Percentiles rank a stretch among this genome's conserved stretches.
phyloP scores from a whole-genome alignment of 2,797 vertebrate species.

The Corythornis leucogaster region DNA sequence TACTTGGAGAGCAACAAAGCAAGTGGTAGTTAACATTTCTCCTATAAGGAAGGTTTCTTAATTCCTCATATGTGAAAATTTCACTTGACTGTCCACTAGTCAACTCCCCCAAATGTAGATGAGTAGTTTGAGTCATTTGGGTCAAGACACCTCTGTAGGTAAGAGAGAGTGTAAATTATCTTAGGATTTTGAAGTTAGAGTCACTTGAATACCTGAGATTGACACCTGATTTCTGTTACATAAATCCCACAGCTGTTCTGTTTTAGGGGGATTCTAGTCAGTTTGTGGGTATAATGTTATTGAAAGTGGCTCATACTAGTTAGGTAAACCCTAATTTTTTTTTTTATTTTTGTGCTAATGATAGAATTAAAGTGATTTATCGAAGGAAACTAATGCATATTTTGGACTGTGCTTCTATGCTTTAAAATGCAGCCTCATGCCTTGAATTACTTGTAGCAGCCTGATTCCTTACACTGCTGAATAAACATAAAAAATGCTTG shows the following conservation, averaged over 20 bases:
- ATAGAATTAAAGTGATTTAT: not conserved
- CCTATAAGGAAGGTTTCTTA: not conserved
- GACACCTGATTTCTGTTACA: not conserved
- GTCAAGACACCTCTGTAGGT: not conserved
- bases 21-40: not conserved
- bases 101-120: not conserved
- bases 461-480: not conserved
- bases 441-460: not conserved
- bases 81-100: not conserved
- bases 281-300: not conserved
- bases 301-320: not conserved
- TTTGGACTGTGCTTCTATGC: not conserved
- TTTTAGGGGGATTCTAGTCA: not conserved
- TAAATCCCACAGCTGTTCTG: not conserved
- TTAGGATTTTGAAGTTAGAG: not conserved
- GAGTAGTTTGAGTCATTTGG: slow-evolving; percentile 25
- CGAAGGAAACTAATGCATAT: not conserved
- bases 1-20: not conserved
- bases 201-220: not conserved
- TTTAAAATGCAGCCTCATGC: not conserved
- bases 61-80: not conserved
- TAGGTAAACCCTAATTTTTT: too few species aligned
- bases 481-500: not conserved
- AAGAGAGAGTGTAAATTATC: not conserved
- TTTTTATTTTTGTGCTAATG: not conserved